Base-by-base conservation (phyloP, 2,797 vertebrate species). In the Champsocephalus gunnari region DNA sequence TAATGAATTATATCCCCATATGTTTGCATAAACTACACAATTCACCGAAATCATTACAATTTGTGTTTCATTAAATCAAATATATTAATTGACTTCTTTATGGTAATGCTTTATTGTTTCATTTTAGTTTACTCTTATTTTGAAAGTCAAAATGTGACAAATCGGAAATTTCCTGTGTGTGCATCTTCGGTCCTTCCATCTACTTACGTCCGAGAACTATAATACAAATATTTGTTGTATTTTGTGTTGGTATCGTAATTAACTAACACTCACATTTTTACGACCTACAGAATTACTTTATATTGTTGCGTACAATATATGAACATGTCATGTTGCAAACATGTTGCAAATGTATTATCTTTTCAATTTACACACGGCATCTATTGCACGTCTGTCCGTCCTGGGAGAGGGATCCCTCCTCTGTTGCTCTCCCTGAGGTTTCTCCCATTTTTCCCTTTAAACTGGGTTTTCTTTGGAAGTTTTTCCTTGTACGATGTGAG, bases 111-210 rank as follows among this genome's bases (percentile, higher is more conserved):
- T 38, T 55, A 4, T 17, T 16, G 6, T 10, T 16, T 61, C 24
- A 19, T 0, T 41, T 21, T 5, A 12, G 2, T 0, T 17, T 14
- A 43, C 41, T 73, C 53, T 85, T 85, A 89, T 75, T 86, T 51
- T 84, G 87, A 82, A 85, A 17, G 12, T 3, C 5, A 10, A 14
- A 4, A 16, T 16, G 1, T 24, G 4, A 12, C 1, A 34, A 1
- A 28, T 45, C 48, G 34, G 11, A 2, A 3, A 19, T 9, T 48
- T 71, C 41, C n/a, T 2, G n/a, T 0, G 0, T 50, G 1, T 51
- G 58, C 10, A 49, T 28, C 4, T 65, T 19, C 41, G 5, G 5
- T n/a, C 10, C 14, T 51, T 2, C 34, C 19, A 6, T 28, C 6
- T 3, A 24, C 16, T 14, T 8, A 63, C 11, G 1, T 3, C 9